Conservation (phyloP, 1,140 invertebrate genomes). For the Drosophila leontia region DNA sequence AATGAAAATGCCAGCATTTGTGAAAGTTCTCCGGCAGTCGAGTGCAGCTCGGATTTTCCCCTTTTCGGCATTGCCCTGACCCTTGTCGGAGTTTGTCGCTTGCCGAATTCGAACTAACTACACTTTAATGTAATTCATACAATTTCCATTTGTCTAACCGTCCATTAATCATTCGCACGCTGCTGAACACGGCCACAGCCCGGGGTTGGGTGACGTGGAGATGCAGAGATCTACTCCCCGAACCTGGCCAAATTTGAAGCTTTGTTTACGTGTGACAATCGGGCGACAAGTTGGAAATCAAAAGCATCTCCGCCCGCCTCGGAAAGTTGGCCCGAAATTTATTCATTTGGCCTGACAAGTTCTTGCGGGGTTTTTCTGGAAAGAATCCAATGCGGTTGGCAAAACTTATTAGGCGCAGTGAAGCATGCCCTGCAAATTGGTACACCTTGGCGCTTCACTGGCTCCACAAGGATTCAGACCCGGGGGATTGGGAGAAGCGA, state of each 20-base stretch:
- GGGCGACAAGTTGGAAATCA: constrained; percentile 78
- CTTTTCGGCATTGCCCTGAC: constrained; percentile 9
- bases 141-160: constrained; percentile 81
- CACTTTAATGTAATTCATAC: constrained; percentile 83
- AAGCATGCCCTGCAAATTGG: constrained; percentile 81
- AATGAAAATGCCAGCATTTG: constrained; percentile 37
- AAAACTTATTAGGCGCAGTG: constrained; percentile 78
- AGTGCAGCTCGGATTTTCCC: constrained; percentile 27
- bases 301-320: constrained; percentile 43
- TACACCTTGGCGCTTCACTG: constrained; percentile 82
- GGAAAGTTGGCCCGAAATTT: constrained; percentile 62
- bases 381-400: constrained; percentile 63
- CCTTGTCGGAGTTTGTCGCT: constrained; percentile 29
- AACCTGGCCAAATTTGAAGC: constrained; percentile 69
- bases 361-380: constrained; percentile 34
- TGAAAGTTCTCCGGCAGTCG: constrained; percentile 43
- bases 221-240: constrained; percentile 26
- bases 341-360: constrained; percentile 73
- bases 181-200: constrained; percentile 60
- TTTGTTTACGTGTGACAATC: constrained; percentile 82
- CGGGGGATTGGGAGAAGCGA: not conserved
- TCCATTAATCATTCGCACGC: constrained; percentile 81
- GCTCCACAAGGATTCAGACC: constrained; percentile 24
- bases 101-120: constrained; percentile 72
- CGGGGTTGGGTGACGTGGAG: constrained; percentile 4